Conservation (phyloP, 53 echinoderm and acorn worm species). For the Pentamera pediparva region DNA sequence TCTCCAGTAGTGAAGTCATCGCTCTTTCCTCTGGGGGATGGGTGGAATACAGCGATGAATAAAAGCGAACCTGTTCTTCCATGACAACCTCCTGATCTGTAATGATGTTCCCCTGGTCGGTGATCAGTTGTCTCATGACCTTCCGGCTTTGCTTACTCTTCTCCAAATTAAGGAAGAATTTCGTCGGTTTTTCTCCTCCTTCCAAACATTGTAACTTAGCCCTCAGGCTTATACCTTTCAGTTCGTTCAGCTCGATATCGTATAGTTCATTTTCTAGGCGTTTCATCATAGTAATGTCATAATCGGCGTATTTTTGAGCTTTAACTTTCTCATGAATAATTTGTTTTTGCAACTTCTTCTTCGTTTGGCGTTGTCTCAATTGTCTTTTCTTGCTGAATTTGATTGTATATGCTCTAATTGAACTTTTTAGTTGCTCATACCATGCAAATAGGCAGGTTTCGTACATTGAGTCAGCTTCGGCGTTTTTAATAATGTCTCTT, state of each 20-base stretch:
- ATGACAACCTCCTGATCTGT: neutral
- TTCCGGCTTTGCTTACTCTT: neutral
- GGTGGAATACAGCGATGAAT: neutral
- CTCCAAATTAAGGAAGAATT: neutral
- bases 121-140: neutral
- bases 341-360: neutral
- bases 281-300: neutral
- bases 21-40: no score
- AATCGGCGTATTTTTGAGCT: neutral
- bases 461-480: neutral
- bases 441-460: neutral
- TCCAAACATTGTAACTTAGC: neutral
- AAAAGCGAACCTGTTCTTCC: neutral
- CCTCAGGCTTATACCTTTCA: neutral
- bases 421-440: neutral
- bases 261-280: neutral
- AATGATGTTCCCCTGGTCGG: neutral
- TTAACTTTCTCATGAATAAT: neutral
- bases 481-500: neutral
- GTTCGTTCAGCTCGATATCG: neutral
- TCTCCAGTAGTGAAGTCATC: no score
- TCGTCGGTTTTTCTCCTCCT: neutral
- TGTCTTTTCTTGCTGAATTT: neutral
- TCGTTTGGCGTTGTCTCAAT: neutral
- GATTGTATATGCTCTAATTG: neutral